phyloP scores from a whole-genome alignment of 2,113 vertebrate species.

The Paramisgurnus dabryanus region DNA sequence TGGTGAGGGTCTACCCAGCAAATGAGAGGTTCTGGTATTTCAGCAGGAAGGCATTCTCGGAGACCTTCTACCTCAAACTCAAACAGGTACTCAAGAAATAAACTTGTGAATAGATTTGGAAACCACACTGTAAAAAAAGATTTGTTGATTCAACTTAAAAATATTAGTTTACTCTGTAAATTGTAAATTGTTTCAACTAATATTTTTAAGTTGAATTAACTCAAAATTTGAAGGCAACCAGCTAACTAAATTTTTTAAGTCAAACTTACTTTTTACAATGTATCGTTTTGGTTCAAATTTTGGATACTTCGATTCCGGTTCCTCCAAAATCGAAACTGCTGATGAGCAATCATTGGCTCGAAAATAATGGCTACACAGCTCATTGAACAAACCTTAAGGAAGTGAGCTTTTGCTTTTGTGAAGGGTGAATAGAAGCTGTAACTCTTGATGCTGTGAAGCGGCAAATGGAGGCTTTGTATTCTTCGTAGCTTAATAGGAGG shows the following conservation, averaged over 20 bases:
- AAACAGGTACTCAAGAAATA: constrained; percentile 83
- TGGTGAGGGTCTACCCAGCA: constrained; percentile 89
- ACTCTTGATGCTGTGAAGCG: constrained; percentile 47
- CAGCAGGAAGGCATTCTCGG: constrained; percentile 94
- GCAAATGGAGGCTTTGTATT: constrained; percentile 59
- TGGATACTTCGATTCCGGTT: too few relatives aligned
- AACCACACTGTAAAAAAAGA: too few relatives aligned
- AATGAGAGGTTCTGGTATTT: constrained; percentile 99
- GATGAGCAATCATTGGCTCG: background rate
- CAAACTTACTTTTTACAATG: too few relatives aligned
- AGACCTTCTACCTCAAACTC: constrained; percentile 92
- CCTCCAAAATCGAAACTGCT: background rate
- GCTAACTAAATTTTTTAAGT: too few relatives aligned
- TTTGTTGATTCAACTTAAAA: too few relatives aligned
- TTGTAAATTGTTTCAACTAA: too few relatives aligned
- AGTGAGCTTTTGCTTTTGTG: constrained; percentile 36
- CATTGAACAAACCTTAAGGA: constrained; percentile 2
- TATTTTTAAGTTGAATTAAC: too few relatives aligned
- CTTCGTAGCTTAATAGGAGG: constrained; percentile 58
- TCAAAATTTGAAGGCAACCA: too few relatives aligned
- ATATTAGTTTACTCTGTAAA: too few relatives aligned
- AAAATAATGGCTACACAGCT: background rate
- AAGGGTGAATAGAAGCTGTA: constrained; percentile 19
- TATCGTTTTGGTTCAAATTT: too few relatives aligned
- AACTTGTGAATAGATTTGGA: too few relatives aligned